A percentile compares a stretch with the other conserved stretches of the same genome.
Evolutionary conservation across 2,888 invertebrate species (phyloP).

Genomic region (Apocheima hispidaria): DNA sequence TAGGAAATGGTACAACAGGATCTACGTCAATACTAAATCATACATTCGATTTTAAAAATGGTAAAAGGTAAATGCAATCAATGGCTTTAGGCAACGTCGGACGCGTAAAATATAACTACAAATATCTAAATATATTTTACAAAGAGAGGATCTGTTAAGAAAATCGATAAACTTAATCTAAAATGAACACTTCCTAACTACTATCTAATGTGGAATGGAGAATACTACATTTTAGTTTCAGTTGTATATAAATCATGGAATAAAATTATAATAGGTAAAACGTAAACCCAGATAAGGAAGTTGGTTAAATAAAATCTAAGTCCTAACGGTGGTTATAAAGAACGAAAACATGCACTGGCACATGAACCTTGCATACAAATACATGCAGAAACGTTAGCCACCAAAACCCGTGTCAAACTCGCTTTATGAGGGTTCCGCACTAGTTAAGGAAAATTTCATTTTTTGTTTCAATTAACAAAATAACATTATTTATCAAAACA

Average conservation of each 20-base stretch:
- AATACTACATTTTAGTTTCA: slow-evolving; percentile 17
- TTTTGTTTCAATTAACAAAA: too few species aligned
- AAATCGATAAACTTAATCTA: slow-evolving; percentile 22
- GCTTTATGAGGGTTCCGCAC: too few species aligned
- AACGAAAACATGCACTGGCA: slow-evolving; percentile 26
- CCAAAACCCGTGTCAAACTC: too few species aligned
- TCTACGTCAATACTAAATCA: not conserved
- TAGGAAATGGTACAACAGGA: too few species aligned
- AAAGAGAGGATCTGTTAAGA: not conserved
- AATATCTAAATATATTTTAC: not conserved
- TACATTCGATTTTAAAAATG: not conserved
- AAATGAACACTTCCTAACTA: slow-evolving; percentile 54
- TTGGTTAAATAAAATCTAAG: slow-evolving; percentile 33
- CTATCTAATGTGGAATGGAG: slow-evolving; percentile 63
- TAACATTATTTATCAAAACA: too few species aligned
- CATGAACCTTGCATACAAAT: not conserved
- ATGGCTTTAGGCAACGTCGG: slow-evolving; percentile 7
- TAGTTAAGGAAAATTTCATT: too few species aligned
- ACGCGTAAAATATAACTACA: slow-evolving; percentile 2
- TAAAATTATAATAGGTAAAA: slow-evolving; percentile 23
- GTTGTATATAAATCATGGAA: slow-evolving; percentile 23
- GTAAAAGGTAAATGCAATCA: slow-evolving; percentile 17
- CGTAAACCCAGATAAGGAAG: slow-evolving; percentile 22
- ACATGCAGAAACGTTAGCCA: too few species aligned
- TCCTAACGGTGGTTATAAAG: slow-evolving; percentile 61